Evolutionary conservation across 1,140 invertebrate genomes (phyloP), one percentile per base, ranked within the genome.

Genomic region (Harpegnathos saltator): DNA sequence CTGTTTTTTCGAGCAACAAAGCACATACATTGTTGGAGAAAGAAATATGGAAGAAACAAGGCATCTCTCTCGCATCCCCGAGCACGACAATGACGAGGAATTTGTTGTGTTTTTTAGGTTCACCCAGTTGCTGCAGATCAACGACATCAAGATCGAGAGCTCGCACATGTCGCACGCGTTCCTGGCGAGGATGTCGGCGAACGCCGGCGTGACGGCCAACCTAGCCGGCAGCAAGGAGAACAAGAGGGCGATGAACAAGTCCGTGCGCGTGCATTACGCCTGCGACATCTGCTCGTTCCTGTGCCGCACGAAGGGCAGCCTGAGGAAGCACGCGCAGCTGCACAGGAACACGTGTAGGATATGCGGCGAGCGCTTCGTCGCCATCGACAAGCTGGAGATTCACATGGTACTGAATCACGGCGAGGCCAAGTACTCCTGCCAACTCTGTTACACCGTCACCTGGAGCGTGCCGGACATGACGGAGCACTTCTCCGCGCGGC

Each of bases 91-190:
- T 83, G 44, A 83, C 38, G 12, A 83, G 59, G 22, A 7, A 17
- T 26, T 77, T 68, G 14, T 80, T 59, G 44, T 80, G 24, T 74
- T 63, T 78, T 33, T 52, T 80, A 80, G 75, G 65, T 71, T 80
- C 15, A 12, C 65, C 22, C 52, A 80, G 17, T 66, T 77, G 22
- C 74, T 77, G 62, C 61, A 77, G 38, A 52, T 66, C 26, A 59
- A 77, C 0, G 74, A 33, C 12, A 66, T 77, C 50, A 77, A 77
- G 74, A 77, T n/a, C 14, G 52, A 71, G 29, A 54, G 17, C 14
- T 24, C 58, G 19, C 65, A 48, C n/a, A 24, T 22, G 29, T 24
- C 65, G 7, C 22, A 71, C 3, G 50, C 75, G 15, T 69, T 80
- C 33, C 71, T 80, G 22, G 12, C 69, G 12, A 7, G 62, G 17